Conservation (phyloP, 64 coral and sea anemone species). For the Montipora capricornis region DNA sequence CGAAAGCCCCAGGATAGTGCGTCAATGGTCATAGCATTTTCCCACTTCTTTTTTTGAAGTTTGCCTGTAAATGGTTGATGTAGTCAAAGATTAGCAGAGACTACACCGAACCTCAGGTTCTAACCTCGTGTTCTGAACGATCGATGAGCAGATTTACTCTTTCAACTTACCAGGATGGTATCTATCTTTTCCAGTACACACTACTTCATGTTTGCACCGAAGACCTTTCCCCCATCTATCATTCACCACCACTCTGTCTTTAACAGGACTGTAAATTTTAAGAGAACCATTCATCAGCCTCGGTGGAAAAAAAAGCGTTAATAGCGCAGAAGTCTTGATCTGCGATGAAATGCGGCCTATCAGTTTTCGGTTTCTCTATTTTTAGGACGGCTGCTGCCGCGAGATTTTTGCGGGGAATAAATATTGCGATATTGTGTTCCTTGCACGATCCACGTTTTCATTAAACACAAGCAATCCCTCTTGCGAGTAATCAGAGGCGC, state of each 20-base stretch:
- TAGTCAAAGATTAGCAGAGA: no score
- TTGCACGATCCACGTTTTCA: no score
- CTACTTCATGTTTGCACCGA: conserved; percentile 59
- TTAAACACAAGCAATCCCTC: no score
- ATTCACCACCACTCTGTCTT: conserved; percentile 60
- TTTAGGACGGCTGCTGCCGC: no score
- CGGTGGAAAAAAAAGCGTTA: not conserved
- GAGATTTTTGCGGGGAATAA: no score
- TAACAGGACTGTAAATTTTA: conserved; percentile 44
- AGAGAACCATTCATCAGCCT: not conserved
- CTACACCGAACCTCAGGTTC: not conserved
- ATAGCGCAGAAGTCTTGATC: no score
- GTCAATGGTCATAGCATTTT: conserved; percentile 91
- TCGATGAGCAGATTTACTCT: not conserved
- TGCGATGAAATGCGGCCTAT: no score
- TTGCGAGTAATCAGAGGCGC: no score
- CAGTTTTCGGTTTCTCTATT: no score
- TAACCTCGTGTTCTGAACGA: not conserved
- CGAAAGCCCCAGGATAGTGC: conserved; percentile 80
- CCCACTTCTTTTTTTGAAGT: conserved; percentile 82
- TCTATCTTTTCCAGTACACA: conserved; percentile 49
- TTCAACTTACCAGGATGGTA: conserved; percentile 67
- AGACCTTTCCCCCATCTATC: conserved; percentile 68
- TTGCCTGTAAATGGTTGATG: conserved; percentile 11
- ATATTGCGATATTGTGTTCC: no score